Conservation (phyloP, 2,888 invertebrate genomes). For the Gastrophysa polygoni region DNA sequence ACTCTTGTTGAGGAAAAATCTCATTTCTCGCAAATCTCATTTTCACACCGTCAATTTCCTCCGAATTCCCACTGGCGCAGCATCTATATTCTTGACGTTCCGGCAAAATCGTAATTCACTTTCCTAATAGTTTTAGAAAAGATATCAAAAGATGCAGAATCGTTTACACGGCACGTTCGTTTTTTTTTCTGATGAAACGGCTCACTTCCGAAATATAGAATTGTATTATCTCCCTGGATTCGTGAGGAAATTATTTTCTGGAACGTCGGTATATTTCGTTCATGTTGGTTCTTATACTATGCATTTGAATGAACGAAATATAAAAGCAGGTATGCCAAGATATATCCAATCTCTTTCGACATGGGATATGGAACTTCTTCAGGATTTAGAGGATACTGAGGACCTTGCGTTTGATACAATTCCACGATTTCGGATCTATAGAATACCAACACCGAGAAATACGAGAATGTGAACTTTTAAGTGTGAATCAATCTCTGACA, state of each 20-base stretch:
- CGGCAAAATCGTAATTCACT: constrained; percentile 25
- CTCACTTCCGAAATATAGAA: not conserved
- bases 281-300: no score
- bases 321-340: no score
- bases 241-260: not conserved
- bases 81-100: constrained; percentile 1
- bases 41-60: constrained; percentile 13
- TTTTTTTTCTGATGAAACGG: constrained; percentile 15
- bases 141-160: constrained; percentile 26
- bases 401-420: no score
- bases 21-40: constrained; percentile 22
- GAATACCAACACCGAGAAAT: no score
- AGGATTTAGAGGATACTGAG: no score
- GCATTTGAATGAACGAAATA: no score
- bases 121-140: constrained; percentile 29
- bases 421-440: no score
- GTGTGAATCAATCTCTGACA: no score
- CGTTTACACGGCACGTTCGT: constrained; percentile 14
- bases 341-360: no score
- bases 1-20: no score
- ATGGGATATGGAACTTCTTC: no score
- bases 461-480: no score
- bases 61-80: constrained; percentile 3
- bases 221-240: not conserved
- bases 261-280: not conserved